These are phyloP conservation scores for Solen grandis DNA, from an alignment of 1,140 invertebrate species.

Conservation along the genomic window DNA sequence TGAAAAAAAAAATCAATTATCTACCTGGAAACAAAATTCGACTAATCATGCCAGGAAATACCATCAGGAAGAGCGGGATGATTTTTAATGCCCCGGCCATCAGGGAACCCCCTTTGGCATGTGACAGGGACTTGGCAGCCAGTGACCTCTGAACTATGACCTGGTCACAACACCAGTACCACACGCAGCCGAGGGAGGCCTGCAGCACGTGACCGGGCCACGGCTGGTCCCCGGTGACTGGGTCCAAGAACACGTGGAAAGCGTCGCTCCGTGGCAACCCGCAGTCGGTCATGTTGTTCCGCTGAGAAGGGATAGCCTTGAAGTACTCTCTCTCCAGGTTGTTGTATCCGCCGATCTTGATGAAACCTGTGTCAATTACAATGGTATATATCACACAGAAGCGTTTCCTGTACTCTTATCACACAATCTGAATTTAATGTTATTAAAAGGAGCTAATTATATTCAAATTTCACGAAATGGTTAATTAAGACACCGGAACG, in stretches of 20 bases:
- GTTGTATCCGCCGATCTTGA: constrained; percentile 82
- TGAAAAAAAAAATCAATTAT: no score
- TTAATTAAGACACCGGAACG: no score
- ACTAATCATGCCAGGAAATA: constrained; percentile 83
- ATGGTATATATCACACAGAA: no score
- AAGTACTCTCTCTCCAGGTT: constrained; percentile 79
- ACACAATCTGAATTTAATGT: no score
- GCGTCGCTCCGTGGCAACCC: constrained; percentile 80
- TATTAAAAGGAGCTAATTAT: no score
- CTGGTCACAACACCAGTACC: constrained; percentile 85
- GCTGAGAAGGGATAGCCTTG: constrained; percentile 71
- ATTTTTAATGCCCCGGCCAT: constrained; percentile 82
- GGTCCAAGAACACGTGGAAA: constrained; percentile 82
- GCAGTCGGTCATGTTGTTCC: constrained; percentile 73
- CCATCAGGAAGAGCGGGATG: constrained; percentile 82
- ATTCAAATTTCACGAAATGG: no score
- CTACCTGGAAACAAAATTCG: constrained; percentile 80
- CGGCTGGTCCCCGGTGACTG: constrained; percentile 77
- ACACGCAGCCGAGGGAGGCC: constrained; percentile 82
- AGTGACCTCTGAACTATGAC: constrained; percentile 83
- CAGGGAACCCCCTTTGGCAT: constrained; percentile 82
- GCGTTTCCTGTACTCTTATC: no score
- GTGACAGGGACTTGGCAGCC: constrained; percentile 81
- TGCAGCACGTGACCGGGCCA: constrained; percentile 84
- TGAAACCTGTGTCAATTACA: no score